A percentile compares a stretch with the other conserved stretches of the same genome.
Evolutionary conservation across 2,113 vertebrate genomes (phyloP).

Genomic region (Melanocharis versteri): DNA sequence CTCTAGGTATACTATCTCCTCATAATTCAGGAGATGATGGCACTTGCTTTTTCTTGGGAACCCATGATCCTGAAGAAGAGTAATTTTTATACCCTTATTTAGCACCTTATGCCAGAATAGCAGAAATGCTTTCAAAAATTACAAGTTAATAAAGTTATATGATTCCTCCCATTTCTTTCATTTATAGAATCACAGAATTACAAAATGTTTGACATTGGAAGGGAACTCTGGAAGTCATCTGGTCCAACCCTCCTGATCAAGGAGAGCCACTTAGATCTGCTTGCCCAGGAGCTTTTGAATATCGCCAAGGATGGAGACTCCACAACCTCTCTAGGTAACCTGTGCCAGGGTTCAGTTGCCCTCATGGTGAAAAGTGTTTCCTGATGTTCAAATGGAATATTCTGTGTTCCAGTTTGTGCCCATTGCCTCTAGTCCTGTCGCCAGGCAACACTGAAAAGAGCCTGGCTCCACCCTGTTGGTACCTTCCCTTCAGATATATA

Average conservation of each 20-base stretch:
- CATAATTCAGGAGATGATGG: background rate
- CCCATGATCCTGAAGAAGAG: background rate
- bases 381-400: background rate
- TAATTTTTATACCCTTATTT: background rate
- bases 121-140: background rate
- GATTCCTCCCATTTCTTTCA: background rate
- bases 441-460: background rate
- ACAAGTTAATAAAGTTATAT: background rate
- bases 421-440: background rate
- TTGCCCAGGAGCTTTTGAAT: background rate
- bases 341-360: background rate
- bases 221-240: background rate
- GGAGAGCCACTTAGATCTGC: background rate
- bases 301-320: rapidly evolving
- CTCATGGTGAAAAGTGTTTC: background rate
- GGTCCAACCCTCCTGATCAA: background rate
- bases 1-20: background rate
- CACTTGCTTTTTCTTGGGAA: background rate
- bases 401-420: background rate
- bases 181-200: background rate
- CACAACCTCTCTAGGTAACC: background rate
- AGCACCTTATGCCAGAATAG: background rate
- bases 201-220: background rate
- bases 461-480: background rate
- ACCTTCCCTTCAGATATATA: background rate